Conservation (phyloP, 2,797 vertebrate genomes). For the Rhinella marina region DNA sequence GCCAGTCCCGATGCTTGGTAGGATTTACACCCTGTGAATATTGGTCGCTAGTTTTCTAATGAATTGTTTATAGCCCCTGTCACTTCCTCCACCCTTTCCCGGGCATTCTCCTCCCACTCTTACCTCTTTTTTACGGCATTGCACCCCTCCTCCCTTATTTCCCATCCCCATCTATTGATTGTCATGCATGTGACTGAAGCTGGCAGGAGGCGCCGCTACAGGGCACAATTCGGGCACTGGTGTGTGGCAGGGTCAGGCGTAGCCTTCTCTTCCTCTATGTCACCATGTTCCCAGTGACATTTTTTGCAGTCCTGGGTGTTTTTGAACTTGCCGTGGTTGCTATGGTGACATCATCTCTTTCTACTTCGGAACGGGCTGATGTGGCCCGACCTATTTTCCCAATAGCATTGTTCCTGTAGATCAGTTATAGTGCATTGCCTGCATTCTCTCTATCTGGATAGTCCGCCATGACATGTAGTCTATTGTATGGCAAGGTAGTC, state of each 20-base stretch:
- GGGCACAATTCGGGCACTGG: neutral
- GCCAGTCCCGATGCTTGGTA: conserved; percentile 54
- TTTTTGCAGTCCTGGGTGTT: neutral
- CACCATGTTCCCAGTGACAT: neutral
- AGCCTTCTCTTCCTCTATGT: neutral
- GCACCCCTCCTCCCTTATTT: conserved; percentile 9
- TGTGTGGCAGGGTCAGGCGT: neutral
- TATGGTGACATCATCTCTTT: neutral
- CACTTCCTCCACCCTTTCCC: conserved; percentile 6
- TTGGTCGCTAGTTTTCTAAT: conserved; percentile 16
- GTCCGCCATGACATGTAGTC: too few species aligned
- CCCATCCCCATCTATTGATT: conserved; percentile 16
- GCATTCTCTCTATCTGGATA: too few species aligned
- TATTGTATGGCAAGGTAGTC: too few species aligned
- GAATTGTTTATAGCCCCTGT: conserved; percentile 34
- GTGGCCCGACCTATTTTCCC: neutral
- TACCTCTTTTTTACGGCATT: neutral
- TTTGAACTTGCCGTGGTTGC: neutral
- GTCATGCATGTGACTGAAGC: neutral
- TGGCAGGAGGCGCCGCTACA: neutral
- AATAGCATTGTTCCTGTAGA: too few species aligned
- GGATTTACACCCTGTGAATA: conserved; percentile 10
- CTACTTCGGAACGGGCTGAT: neutral
- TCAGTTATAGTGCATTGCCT: too few species aligned
- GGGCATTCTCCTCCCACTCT: conserved; percentile 29